Evolutionary conservation across 2,113 vertebrate genomes (phyloP).

Genomic region (Megalops atlanticus): DNA sequence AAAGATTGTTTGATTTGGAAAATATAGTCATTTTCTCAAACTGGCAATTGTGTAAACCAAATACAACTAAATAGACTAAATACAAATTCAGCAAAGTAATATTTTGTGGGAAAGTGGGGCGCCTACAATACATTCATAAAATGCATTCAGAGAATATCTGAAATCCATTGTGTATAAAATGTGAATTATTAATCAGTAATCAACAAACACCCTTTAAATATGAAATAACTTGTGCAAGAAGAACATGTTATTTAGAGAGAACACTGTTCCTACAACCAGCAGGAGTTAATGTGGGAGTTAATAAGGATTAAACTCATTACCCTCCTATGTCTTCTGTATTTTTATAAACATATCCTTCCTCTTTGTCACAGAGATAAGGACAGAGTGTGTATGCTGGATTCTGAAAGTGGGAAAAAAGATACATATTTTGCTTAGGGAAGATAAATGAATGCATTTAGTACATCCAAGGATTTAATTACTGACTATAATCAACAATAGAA

Average conservation of each 20-base stretch:
- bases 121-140: neutral
- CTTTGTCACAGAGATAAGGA: neutral
- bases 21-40: neutral
- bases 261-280: neutral
- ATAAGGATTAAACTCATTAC: neutral
- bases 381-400: neutral
- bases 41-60: neutral
- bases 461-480: slow-evolving; percentile 34
- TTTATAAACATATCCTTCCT: neutral
- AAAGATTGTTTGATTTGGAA: slow-evolving; percentile 5
- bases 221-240: too few relatives aligned
- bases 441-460: slow-evolving; percentile 30
- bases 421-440: slow-evolving; percentile 15
- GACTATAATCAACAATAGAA: slow-evolving; percentile 15
- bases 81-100: neutral
- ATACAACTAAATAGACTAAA: neutral
- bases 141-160: neutral
- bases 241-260: neutral
- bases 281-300: neutral
- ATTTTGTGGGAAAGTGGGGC: neutral
- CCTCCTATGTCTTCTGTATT: neutral
- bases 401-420: neutral
- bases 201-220: neutral
- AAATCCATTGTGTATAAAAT: neutral
- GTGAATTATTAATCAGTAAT: neutral